phyloP scores from a whole-genome alignment of 2,113 vertebrate species.

The Mustela nigripes region DNA sequence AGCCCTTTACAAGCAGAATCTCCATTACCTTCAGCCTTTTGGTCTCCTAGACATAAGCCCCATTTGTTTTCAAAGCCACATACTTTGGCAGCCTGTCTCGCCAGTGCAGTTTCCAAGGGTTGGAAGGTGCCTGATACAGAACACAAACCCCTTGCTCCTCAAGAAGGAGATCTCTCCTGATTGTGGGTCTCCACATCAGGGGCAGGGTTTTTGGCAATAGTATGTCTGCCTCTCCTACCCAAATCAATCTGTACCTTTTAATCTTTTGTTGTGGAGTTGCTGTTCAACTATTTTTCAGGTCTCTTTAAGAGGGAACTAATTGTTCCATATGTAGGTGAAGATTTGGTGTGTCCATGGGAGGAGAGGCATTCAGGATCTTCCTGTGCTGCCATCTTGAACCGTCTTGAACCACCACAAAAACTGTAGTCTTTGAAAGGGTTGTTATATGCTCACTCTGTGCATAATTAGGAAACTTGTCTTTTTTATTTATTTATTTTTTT shows the following conservation, averaged over 20 bases:
- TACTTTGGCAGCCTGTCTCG: background rate
- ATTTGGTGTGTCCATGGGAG: background rate
- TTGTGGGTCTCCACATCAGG: background rate
- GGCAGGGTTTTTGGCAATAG: background rate
- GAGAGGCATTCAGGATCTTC: background rate
- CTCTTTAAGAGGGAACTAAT: background rate
- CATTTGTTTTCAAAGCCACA: background rate
- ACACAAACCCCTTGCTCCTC: background rate
- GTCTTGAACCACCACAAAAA: background rate
- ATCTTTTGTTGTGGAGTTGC: background rate
- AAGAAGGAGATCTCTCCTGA: background rate
- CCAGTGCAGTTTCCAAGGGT: background rate
- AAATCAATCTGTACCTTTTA: background rate
- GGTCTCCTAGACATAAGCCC: background rate
- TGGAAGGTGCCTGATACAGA: background rate
- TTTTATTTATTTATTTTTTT: background rate
- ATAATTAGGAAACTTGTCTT: background rate
- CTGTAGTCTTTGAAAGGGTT: background rate
- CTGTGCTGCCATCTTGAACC: background rate
- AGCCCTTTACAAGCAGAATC: background rate
- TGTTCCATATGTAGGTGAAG: background rate
- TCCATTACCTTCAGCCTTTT: background rate
- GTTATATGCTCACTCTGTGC: background rate
- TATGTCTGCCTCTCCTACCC: background rate
- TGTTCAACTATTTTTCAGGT: background rate